Percentiles rank a stretch among this genome's conserved stretches.
phyloP scores from a whole-genome alignment of 2,888 invertebrate genomes.

The Erynnis tages region DNA sequence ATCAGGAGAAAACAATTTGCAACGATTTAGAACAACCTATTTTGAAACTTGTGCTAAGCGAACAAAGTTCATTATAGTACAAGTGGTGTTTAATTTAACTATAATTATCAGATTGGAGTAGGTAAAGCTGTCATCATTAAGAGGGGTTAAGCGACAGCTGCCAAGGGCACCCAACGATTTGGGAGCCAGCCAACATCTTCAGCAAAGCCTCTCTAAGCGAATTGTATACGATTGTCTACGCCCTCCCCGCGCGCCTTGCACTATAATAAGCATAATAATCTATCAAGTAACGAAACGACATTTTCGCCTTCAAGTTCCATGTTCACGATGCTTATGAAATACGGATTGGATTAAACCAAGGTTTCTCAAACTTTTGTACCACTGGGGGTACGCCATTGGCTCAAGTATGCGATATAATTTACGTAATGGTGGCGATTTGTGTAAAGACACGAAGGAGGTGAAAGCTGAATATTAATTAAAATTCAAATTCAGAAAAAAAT shows the following conservation, averaged over 20 bases:
- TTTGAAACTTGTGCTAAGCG: constrained; percentile 10
- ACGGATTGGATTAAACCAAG: too few species aligned
- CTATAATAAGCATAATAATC: background rate
- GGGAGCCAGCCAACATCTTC: constrained; percentile 47
- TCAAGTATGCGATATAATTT: too few species aligned
- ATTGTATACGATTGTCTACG: constrained; percentile 23
- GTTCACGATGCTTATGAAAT: background rate
- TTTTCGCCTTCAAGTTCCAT: background rate
- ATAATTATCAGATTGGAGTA: constrained; percentile 38
- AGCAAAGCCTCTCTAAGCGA: constrained; percentile 29
- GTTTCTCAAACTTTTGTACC: too few species aligned
- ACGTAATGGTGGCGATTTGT: too few species aligned
- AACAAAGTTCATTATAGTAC: constrained; percentile 17
- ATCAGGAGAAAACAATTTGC: too few species aligned
- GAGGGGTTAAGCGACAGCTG: constrained; percentile 43
- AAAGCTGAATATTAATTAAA: too few species aligned
- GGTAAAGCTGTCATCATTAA: constrained; percentile 45
- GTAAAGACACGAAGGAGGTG: too few species aligned
- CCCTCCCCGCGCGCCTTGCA: background rate
- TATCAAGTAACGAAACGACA: background rate
- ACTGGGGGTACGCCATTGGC: too few species aligned
- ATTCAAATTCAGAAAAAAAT: too few species aligned
- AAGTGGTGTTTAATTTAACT: constrained; percentile 42
- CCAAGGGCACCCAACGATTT: constrained; percentile 53
- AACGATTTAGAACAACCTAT: background rate